Conservation (phyloP, 2,888 invertebrate genomes). For the Pristionchus mayeri region DNA sequence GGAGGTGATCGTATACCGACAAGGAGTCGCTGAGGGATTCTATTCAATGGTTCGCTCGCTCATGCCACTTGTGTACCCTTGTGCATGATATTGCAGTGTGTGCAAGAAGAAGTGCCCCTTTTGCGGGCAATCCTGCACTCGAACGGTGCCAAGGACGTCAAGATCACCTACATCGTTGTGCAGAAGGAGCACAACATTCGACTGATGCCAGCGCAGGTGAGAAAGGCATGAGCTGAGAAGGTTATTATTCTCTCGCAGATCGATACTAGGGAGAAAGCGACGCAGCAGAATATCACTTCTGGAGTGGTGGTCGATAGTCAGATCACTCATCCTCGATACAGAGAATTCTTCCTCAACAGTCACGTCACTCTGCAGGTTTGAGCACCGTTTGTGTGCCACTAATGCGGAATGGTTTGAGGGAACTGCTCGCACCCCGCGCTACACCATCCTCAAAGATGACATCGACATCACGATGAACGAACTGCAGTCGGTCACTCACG, state of each 20-base stretch:
- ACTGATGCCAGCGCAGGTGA: conserved; percentile 53
- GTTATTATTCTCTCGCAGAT: conserved; percentile 42
- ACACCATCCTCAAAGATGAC: conserved; percentile 71
- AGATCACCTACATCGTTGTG: conserved; percentile 64
- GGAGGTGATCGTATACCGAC: conserved; percentile 64
- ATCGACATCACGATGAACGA: conserved; percentile 59
- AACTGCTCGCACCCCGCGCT: conserved; percentile 69
- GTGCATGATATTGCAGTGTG: conserved; percentile 53
- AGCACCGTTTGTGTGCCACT: neutral
- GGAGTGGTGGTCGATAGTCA: conserved; percentile 69
- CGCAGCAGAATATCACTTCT: conserved; percentile 65
- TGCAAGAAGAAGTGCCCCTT: conserved; percentile 66
- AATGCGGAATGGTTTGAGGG: conserved; percentile 65
- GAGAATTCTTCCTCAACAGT: conserved; percentile 71
- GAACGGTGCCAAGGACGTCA: conserved; percentile 47
- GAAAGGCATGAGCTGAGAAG: too few species aligned
- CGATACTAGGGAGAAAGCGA: conserved; percentile 47
- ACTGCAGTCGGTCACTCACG: conserved; percentile 64
- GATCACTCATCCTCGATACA: conserved; percentile 63
- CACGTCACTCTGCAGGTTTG: conserved; percentile 73
- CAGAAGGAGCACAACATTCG: conserved; percentile 67
- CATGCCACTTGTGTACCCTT: too few species aligned
- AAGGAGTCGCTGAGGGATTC: conserved; percentile 66
- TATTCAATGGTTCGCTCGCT: too few species aligned
- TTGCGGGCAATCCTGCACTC: conserved; percentile 56